Base-by-base conservation (phyloP, 2,797 vertebrate species). In the Urosaurus nigricauda region DNA sequence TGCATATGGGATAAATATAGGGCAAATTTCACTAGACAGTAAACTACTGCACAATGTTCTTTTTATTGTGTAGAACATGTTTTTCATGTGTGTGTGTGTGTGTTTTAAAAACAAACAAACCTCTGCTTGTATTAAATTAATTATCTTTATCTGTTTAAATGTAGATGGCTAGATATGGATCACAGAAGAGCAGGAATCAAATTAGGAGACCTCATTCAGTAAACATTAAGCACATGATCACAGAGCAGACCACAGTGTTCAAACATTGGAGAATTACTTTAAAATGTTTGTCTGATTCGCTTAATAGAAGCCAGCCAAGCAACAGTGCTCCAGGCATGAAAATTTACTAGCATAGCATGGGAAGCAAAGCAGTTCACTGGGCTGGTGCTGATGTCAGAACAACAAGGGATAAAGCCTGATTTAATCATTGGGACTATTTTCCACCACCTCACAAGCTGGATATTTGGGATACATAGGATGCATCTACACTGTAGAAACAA, bases 191-290 rank as follows among this genome's bases (percentile, higher is more conserved):
- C 88, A 92, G 89, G 90, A 92, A 95, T 92, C 92, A 93, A 43
- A 93, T 92, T 91, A 91, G 71, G 4, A 91, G 75, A 86, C 84
- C 80, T 47, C 26, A 89, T 87, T 94, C 92, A 87, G 91, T 68
- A 94, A 94, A 93, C 91, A 93, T 87, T 93, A 93, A 93, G 86
- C 88, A 79, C 90, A 84, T 87, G 90, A 94, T 94, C 93, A 91
- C 92, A 94, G 92, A 94, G 92, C 93, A 91, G 94, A 86, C 56
- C 87, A 26, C 37, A 87, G 91, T 94, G 95, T 94, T 94, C 93
- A 96, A 94, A 94, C 29, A 16, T 16, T 47, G 35, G 78, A 86
- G 70, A 81, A 68, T 68, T 43, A 40, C 71, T 89, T 82, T 40
- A 89, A 84, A 73, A 71, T 19, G 24, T 82, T 86, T 56, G 71